These are phyloP conservation scores for Cossypha heuglini DNA, from an alignment of 2,797 vertebrate species.

Conservation along the genomic window DNA sequence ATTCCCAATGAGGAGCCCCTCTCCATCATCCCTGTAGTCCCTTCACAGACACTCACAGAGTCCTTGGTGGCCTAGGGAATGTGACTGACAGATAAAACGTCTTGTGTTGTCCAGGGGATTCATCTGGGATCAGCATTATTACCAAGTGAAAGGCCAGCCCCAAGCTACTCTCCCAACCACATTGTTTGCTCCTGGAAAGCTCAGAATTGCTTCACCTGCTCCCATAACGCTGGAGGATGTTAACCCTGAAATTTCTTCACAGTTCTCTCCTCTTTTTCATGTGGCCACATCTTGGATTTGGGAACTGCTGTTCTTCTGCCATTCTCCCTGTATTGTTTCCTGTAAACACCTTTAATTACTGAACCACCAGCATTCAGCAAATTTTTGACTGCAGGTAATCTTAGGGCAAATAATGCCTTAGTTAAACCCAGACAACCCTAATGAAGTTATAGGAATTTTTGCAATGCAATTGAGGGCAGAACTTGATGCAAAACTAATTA, in stretches of 20 bases:
- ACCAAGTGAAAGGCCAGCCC: neutral
- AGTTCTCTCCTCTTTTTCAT: neutral
- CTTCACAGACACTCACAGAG: accelerated
- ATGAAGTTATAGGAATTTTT: constrained; percentile 20
- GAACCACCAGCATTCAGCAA: neutral
- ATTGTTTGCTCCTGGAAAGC: neutral
- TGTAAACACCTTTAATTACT: constrained; percentile 4
- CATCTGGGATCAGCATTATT: neutral
- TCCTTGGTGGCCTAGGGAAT: neutral
- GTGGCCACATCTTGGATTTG: neutral
- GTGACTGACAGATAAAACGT: accelerated
- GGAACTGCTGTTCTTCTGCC: neutral
- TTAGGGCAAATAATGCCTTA: neutral
- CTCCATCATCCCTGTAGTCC: neutral
- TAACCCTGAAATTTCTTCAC: neutral
- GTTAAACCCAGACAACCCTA: neutral
- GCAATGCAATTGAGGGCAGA: neutral
- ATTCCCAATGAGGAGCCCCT: neutral
- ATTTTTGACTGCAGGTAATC: neutral
- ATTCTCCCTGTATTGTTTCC: neutral
- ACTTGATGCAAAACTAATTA: neutral
- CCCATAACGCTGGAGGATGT: accelerated
- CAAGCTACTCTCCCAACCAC: neutral
- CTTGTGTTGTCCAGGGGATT: neutral
- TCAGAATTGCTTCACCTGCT: neutral